Base-by-base conservation (phyloP, 2,113 vertebrate species). In the Pungitius pungitius region DNA sequence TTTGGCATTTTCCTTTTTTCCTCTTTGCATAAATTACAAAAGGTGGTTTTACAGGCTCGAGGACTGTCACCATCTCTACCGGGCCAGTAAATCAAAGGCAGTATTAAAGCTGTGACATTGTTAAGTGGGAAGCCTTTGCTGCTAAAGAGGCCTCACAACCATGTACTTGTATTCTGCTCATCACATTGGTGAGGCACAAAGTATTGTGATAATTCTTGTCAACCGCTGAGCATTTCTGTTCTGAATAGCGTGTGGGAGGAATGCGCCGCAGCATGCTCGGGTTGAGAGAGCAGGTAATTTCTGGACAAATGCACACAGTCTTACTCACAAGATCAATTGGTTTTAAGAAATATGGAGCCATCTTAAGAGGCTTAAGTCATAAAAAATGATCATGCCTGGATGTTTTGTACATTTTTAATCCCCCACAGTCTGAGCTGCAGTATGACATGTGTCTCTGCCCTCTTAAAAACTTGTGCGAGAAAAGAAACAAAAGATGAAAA, bases 321-420 rank as follows among this genome's bases (percentile, higher is more conserved):
- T 81, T 83, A 65, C 72, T 86, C 57, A 7, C 65, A 84, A 91
- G 85, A 90, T 92, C 85, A 88, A 88, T 89, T 88, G 84, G 84
- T 89, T 90, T 90, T 88, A 81, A 88, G 80, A 86, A 87, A 86
- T 83, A 89, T 86, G 88, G 85, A 92, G 90, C 88, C 88, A 90
- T 91, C 86, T 91, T 91, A 93, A 93, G 93, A 90, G 87, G 91
- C 90, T 92, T 91, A 92, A 92, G 89, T 89, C 81, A 88, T 90
- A 90, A 91, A 90, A 92, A 92, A 90, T 90, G 83, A 93, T 92
- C 91, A 88, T 87, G 86, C 88, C 85, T 89, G 90, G 87, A 90
- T 89, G 89, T 92, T 89, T 91, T 88, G 86, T 92, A 90, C 91
- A 93, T 90, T 87, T 91, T 89, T 92, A 93, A 91, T 91, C 90